Conservation (phyloP, 1,140 invertebrate species). For the Hestina assimilis region DNA sequence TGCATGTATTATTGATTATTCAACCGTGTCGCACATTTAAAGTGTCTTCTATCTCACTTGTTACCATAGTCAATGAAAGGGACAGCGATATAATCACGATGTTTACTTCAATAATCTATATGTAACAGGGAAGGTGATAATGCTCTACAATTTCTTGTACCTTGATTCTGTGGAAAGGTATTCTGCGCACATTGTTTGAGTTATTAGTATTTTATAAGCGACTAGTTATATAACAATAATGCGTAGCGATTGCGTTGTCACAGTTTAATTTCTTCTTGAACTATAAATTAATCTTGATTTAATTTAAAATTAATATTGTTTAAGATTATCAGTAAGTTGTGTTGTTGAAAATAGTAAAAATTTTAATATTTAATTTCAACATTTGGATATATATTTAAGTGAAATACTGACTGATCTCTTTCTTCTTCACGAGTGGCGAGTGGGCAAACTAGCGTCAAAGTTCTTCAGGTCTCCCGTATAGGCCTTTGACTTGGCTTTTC, state of each 20-base stretch:
- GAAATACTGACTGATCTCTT: too few species aligned
- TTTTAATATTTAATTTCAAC: too few species aligned
- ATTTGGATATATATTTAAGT: too few species aligned
- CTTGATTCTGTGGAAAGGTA: slow-evolving; percentile 13
- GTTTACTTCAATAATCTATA: slow-evolving; percentile 1
- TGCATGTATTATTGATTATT: slow-evolving; percentile 27
- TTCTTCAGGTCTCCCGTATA: too few species aligned
- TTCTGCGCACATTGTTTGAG: slow-evolving; percentile 15
- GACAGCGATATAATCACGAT: slow-evolving; percentile 3
- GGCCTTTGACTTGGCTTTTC: too few species aligned
- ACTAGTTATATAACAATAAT: slow-evolving; percentile 10
- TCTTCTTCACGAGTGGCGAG: too few species aligned
- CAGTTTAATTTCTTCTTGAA: background rate
- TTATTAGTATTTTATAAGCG: slow-evolving; percentile 21
- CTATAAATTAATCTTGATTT: too few species aligned
- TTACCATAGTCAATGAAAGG: slow-evolving; percentile 1
- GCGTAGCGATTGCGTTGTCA: background rate
- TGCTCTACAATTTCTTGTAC: slow-evolving; percentile 6
- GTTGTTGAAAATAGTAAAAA: too few species aligned
- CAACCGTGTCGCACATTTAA: slow-evolving; percentile 3
- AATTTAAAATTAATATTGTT: too few species aligned
- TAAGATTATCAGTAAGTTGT: too few species aligned
- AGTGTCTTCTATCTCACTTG: slow-evolving; percentile 1
- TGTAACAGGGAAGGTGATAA: slow-evolving; percentile 10
- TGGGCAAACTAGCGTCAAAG: too few species aligned